Percentiles rank a stretch among this genome's conserved stretches.
These are phyloP conservation scores for Syngnathus acus DNA, from an alignment of 2,797 vertebrate genomes.

Conservation along the genomic window DNA sequence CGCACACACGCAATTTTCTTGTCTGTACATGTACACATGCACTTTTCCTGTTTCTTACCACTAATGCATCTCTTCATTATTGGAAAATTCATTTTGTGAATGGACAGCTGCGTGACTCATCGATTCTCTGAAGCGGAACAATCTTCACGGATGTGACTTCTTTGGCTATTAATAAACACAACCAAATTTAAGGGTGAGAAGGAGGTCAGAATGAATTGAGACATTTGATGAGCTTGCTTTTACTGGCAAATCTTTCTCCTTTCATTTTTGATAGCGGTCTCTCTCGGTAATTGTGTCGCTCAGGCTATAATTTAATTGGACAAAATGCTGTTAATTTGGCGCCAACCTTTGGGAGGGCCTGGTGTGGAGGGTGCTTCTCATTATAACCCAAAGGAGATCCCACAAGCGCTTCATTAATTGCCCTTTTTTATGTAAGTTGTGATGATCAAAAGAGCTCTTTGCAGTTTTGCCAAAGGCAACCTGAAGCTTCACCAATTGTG, in stretches of 20 bases:
- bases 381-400: conserved; percentile 36
- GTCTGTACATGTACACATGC: background rate
- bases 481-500: conserved; percentile 17
- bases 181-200: conserved; percentile 24
- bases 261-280: conserved; percentile 6
- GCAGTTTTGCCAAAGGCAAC: conserved; percentile 24
- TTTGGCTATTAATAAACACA: conserved; percentile 43
- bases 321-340: conserved; percentile 20
- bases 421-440: conserved; percentile 38
- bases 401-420: conserved; percentile 29
- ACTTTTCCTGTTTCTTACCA: conserved; percentile 4
- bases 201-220: conserved; percentile 17
- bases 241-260: background rate
- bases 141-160: conserved; percentile 26
- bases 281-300: conserved; percentile 16
- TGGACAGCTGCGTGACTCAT: conserved; percentile 49
- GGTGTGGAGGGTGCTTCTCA: conserved; percentile 14
- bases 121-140: conserved; percentile 24
- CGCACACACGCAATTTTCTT: background rate
- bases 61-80: conserved; percentile 29
- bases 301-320: conserved; percentile 14
- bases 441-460: conserved; percentile 15
- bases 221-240: conserved; percentile 12
- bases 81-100: conserved; percentile 47
- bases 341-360: conserved; percentile 12